These are phyloP conservation scores for Oligia latruncula DNA, from an alignment of 2,888 invertebrate species.

Conservation along the genomic window DNA sequence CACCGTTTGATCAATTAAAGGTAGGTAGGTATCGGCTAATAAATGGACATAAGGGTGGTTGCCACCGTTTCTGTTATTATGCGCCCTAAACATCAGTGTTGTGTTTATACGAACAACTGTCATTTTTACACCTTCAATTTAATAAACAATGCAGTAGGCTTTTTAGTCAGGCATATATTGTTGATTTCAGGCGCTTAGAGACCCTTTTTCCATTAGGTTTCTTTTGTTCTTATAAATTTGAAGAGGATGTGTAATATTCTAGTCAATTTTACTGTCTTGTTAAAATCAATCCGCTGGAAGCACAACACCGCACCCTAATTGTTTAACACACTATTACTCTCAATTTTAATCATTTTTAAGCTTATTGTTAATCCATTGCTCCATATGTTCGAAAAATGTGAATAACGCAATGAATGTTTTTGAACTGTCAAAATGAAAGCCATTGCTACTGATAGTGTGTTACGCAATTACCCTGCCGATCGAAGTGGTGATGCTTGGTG, in stretches of 20 bases:
- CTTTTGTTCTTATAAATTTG: neutral
- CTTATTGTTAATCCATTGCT: too few species aligned
- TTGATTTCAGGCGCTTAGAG: neutral
- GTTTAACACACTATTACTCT: too few species aligned
- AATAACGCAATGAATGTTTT: too few species aligned
- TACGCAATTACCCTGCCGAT: neutral
- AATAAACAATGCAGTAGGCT: neutral
- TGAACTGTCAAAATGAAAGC: too few species aligned
- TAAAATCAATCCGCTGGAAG: neutral
- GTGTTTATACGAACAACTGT: neutral
- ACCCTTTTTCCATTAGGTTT: neutral
- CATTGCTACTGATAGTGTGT: too few species aligned
- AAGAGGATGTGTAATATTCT: neutral
- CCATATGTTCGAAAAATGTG: too few species aligned
- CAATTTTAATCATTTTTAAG: too few species aligned
- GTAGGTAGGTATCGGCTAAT: neutral
- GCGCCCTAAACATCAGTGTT: neutral
- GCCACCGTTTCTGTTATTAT: constrained; percentile 5
- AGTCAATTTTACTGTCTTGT: neutral
- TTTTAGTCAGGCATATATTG: neutral
- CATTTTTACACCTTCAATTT: neutral
- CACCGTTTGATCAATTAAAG: constrained; percentile 18
- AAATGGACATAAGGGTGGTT: neutral
- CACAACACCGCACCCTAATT: neutral
- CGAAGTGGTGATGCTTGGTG: neutral